Base-by-base conservation (phyloP, 2,113 vertebrate species). In the Hippocampus guttulatus region DNA sequence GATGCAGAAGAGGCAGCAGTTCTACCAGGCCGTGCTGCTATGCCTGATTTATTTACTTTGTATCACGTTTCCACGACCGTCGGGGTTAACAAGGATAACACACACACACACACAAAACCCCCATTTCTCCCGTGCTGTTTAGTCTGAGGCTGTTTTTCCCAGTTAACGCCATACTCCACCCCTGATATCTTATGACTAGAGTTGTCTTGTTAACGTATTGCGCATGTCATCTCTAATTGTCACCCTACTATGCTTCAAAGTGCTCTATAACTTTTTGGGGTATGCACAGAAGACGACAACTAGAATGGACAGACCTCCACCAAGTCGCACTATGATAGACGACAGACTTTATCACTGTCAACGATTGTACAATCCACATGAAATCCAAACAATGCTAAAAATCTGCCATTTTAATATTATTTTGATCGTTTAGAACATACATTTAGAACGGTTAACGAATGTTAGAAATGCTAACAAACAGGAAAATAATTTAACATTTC, bases 131-230 rank as follows among this genome's bases (percentile, higher is more conserved):
- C 55, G 84, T 82, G 82, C 72, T 90, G 91, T 92, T 92, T 92
- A 91, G 91, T 92, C 90, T 92, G 87, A 84, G 76, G 83, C 76
- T 78, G 81, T 81, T 88, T 91, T 92, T 90, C 88, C 88, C 90
- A 91, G 85, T 68, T 77, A 64, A 64, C 70, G 63, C 73, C 69
- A 18, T 33, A 61, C 54, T 7, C 40, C 58, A 16, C 25, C 14
- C 12, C 57, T 67, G 73, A 66, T 55, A 71, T 5, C 15, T 47
- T 14, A 23, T 47, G 23, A 25, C n/a, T 18, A 47, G 64, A 27
- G 23, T 47, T 25, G 63, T 45, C 38, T 64, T 14, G 40, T 65
- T 25, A 45, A 25, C 41, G 20, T 0, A 25, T 25, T 25, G 30
- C 18, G 11, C 61, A 38, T 9, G 30, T 11, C n/a, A 23, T 55